These are phyloP conservation scores for Eulithis testata DNA, from an alignment of 2,888 invertebrate species.

Conservation along the genomic window DNA sequence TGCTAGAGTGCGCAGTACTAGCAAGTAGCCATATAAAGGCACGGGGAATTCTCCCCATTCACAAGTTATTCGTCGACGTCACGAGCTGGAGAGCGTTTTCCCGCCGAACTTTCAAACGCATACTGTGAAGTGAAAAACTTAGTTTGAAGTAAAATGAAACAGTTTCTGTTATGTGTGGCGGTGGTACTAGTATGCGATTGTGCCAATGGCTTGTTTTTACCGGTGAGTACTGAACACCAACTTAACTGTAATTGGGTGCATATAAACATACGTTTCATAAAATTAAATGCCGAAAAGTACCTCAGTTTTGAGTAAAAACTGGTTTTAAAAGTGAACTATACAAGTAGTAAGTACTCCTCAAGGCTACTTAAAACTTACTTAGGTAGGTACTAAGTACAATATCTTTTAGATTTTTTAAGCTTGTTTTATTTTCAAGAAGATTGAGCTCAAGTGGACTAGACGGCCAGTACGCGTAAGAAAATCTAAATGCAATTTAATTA, in stretches of 20 bases:
- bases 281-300: no score
- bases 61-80: slow-evolving; percentile 68
- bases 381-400: no score
- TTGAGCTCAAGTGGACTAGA: no score
- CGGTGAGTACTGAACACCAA: slow-evolving; percentile 61
- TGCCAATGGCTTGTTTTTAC: slow-evolving; percentile 65
- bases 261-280: no score
- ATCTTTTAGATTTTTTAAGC: no score
- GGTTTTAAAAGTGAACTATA: no score
- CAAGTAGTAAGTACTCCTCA: no score
- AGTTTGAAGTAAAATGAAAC: slow-evolving; percentile 64
- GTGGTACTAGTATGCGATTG: slow-evolving; percentile 63
- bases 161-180: slow-evolving; percentile 60
- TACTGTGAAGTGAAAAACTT: slow-evolving; percentile 61
- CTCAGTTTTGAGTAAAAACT: no score
- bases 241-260: no score
- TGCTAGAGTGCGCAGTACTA: slow-evolving; percentile 74
- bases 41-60: slow-evolving; percentile 70
- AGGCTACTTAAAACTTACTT: neutral
- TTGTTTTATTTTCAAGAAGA: no score
- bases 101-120: slow-evolving; percentile 55
- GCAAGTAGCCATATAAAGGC: slow-evolving; percentile 72
- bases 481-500: no score
- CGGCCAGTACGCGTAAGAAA: no score
- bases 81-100: slow-evolving; percentile 50